Evolutionary conservation across 2,113 vertebrate species (phyloP), one percentile per base, ranked within the genome.

Genomic region (Cynopterus brachyotis): DNA sequence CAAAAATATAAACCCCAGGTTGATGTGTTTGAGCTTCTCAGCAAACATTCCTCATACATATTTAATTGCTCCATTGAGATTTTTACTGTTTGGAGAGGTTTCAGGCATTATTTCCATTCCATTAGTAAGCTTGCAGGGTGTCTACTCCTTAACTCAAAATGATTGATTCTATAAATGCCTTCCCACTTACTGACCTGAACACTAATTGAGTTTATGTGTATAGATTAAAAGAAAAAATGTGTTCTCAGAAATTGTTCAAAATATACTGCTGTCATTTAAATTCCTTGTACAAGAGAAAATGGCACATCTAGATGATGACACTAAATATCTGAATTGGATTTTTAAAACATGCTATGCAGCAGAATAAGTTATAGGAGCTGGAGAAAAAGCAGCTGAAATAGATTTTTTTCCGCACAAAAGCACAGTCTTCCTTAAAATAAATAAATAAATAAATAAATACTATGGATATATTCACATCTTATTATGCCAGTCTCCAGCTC

Each of bases 71-170:
- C 98, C 98, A 96, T 47, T 94, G 98, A 98, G 98, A 98, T 95
- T 13, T 85, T 96, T 96, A 94, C 96, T 97, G 50, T 98, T 98
- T 99, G 98, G 98, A 98, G 97, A 98, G 70, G 93, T 97, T 98
- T 98, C 98, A 98, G 97, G 95, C 97, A 98, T 98, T 99, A 98
- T 98, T 98, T 99, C 98, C 98, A 98, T 98, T 98, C 98, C 98
- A 99, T 99, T 99, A 99, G 98, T 97, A 98, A 95, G 50, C 97
- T 98, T 97, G 96, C 97, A 97, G 97, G 97, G 97, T 96, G 84
- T 98, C 96, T 98, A 97, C 96, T 98, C 88, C 95, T 98, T 98
- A 98, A 98, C 98, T 97, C 97, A 98, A 98, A 99, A 98, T 98
- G 98, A 99, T 98, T 99, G 98, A 99, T 98, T 98, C 98, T 95